These are phyloP conservation scores for Drosophila ezoana DNA, from an alignment of 2,888 invertebrate genomes.

Conservation along the genomic window DNA sequence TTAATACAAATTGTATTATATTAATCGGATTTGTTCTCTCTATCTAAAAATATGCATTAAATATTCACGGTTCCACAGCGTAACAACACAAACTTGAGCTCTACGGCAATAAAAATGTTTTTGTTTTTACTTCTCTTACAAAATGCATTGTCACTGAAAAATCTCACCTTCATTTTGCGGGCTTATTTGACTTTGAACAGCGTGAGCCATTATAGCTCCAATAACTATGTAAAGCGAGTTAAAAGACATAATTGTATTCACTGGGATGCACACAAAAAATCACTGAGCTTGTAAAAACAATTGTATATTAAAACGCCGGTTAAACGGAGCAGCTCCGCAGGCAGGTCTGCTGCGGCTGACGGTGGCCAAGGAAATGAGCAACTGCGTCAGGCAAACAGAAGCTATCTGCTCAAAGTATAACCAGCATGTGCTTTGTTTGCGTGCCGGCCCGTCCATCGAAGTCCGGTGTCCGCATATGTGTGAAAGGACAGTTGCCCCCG, in stretches of 20 bases:
- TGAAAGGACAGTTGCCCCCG: constrained; percentile 60
- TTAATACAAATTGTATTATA: too few relatives aligned
- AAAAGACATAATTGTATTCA: constrained; percentile 37
- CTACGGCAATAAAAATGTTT: not conserved
- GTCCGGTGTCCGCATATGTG: constrained; percentile 37
- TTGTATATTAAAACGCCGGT: not conserved
- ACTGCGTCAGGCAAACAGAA: constrained; percentile 44
- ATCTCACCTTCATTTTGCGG: constrained; percentile 50
- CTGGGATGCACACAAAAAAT: constrained; percentile 9
- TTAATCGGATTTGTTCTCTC: too few relatives aligned
- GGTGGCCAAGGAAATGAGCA: constrained; percentile 51
- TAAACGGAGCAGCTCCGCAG: constrained; percentile 8
- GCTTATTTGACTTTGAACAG: constrained; percentile 4
- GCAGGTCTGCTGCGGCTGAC: constrained; percentile 44
- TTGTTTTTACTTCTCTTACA: not conserved
- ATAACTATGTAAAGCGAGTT: constrained; percentile 25
- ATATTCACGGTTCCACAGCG: too few relatives aligned
- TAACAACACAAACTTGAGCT: too few relatives aligned
- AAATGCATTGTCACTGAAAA: not conserved
- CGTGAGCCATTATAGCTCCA: constrained; percentile 1
- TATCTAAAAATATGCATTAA: too few relatives aligned
- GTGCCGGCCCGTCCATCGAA: constrained; percentile 53
- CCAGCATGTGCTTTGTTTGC: constrained; percentile 58
- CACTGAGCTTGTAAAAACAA: constrained; percentile 5
- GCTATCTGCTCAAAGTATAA: constrained; percentile 42